A percentile compares a stretch with the other conserved stretches of the same genome.
Evolutionary conservation across 2,888 invertebrate genomes (phyloP).

Genomic region (Chromoteleia sp.): DNA sequence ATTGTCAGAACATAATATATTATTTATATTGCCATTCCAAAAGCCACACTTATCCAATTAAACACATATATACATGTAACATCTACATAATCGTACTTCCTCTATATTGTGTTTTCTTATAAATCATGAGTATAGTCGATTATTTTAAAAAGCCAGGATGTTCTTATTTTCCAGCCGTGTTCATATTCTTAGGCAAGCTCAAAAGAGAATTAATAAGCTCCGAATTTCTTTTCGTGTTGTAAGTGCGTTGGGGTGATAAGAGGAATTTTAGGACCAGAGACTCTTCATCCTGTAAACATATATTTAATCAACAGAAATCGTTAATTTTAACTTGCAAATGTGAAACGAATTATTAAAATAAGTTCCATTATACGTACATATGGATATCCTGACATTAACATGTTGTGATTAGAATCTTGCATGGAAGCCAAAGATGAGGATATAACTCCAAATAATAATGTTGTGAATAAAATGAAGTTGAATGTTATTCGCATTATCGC

Average conservation of each 20-base stretch:
- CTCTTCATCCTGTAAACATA: conserved; percentile 77
- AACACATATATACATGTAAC: conserved; percentile 25
- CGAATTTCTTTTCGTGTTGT: conserved; percentile 88
- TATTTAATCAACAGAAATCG: neutral
- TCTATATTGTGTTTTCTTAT: conserved; percentile 1
- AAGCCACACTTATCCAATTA: conserved; percentile 22
- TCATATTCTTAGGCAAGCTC: conserved; percentile 90
- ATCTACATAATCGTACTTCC: conserved; percentile 12
- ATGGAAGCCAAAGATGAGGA: conserved; percentile 25
- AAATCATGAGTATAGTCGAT: conserved; percentile 12
- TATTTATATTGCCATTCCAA: conserved; percentile 29
- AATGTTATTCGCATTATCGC: conserved; percentile 26
- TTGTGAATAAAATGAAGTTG: conserved; percentile 7
- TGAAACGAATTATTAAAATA: too few relatives aligned
- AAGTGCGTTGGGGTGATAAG: conserved; percentile 76
- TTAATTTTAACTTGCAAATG: neutral
- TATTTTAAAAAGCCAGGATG: neutral
- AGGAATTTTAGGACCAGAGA: conserved; percentile 77
- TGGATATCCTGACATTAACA: conserved; percentile 42
- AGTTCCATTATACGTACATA: conserved; percentile 36
- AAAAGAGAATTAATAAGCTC: conserved; percentile 91
- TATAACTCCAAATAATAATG: conserved; percentile 29
- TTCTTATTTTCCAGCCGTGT: conserved; percentile 88
- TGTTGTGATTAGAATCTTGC: conserved; percentile 36
- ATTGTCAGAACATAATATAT: too few relatives aligned